A percentile compares a stretch with the other conserved stretches of the same genome.
Evolutionary conservation across 2,113 vertebrate species (phyloP).

Genomic region (Dipodomys spectabilis): DNA sequence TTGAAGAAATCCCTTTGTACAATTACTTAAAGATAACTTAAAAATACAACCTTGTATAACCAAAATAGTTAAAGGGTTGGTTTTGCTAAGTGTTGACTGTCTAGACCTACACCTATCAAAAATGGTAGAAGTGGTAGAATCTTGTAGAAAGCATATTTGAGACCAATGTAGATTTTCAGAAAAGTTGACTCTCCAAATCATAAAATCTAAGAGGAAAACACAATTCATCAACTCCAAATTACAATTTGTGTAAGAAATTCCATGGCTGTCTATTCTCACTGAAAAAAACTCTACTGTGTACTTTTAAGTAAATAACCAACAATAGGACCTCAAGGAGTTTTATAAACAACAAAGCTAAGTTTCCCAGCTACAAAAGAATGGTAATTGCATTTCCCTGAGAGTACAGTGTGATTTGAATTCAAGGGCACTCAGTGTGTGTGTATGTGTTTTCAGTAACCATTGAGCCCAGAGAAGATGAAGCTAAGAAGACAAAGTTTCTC

Average conservation of each 20-base stretch:
- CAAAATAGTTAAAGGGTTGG: slow-evolving; percentile 52
- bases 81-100: neutral
- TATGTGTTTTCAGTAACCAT: neutral
- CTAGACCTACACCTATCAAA: neutral
- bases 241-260: slow-evolving; percentile 20
- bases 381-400: slow-evolving; percentile 57
- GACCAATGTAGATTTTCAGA: slow-evolving; percentile 34
- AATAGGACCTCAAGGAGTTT: slow-evolving; percentile 27
- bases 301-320: neutral
- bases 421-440: neutral
- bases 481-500: neutral
- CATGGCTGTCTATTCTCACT: neutral
- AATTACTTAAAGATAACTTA: no score
- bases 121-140: neutral
- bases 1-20: no score
- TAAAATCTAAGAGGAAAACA: slow-evolving; percentile 15
- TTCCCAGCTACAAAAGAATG: slow-evolving; percentile 36
- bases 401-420: slow-evolving; percentile 9
- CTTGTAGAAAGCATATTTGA: slow-evolving; percentile 21
- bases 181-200: neutral
- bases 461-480: neutral
- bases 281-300: slow-evolving; percentile 21
- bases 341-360: slow-evolving; percentile 55
- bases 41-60: neutral
- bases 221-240: neutral